Evolutionary conservation across 2,888 invertebrate genomes (phyloP).

Genomic region (Keiferia lycopersicella): DNA sequence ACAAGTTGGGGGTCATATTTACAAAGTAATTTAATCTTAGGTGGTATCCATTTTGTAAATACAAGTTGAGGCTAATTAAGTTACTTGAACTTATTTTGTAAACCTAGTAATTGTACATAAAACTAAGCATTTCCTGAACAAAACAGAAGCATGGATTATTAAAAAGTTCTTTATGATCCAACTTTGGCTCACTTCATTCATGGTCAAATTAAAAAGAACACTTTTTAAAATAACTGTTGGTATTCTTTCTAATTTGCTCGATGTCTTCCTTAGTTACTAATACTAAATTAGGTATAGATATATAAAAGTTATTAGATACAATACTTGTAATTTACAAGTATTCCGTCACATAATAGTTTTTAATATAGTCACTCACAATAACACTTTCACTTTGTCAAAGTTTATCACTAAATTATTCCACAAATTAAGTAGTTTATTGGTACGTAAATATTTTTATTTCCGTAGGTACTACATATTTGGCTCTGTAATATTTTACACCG

Average conservation of each 20-base stretch:
- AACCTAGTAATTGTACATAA: not conserved
- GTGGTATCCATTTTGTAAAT: constrained; percentile 23
- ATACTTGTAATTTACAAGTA: not conserved
- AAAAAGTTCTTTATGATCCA: constrained; percentile 38
- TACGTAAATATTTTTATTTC: not conserved
- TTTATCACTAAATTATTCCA: constrained; percentile 24
- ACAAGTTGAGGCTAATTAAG: constrained; percentile 25
- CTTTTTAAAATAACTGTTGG: constrained; percentile 33
- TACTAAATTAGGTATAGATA: not conserved
- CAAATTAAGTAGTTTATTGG: not conserved
- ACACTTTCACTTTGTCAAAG: constrained; percentile 23
- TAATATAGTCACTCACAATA: constrained; percentile 27
- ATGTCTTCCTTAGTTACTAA: constrained; percentile 25
- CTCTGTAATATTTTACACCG: not conserved
- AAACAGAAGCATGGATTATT: constrained; percentile 22
- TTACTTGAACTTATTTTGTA: constrained; percentile 5
- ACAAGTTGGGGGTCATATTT: constrained; percentile 28
- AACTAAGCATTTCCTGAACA: constrained; percentile 12
- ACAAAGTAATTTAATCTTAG: constrained; percentile 24
- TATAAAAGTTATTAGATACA: not conserved
- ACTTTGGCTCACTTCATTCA: constrained; percentile 55
- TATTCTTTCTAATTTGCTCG: constrained; percentile 62
- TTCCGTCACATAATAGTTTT: not conserved
- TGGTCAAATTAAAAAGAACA: constrained; percentile 66
- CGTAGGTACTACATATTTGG: not conserved